phyloP scores from a whole-genome alignment of 2,888 invertebrate genomes.

The Pyrocoelia pectoralis region DNA sequence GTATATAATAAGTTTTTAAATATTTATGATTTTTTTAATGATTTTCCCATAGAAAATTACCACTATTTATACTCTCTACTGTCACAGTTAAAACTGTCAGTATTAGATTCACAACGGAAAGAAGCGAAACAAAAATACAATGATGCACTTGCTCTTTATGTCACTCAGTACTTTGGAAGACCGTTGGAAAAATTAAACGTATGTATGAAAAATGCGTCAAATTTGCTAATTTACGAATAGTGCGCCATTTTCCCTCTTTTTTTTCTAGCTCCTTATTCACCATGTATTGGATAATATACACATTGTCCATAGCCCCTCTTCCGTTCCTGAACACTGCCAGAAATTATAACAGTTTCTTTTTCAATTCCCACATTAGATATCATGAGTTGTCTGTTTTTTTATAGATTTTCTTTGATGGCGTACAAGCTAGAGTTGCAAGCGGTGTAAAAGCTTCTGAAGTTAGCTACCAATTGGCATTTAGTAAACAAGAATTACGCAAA shows the following conservation, averaged over 20 bases:
- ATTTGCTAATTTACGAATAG: too few relatives aligned
- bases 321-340: too few relatives aligned
- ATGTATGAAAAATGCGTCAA: slow-evolving; percentile 50
- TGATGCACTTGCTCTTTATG: slow-evolving; percentile 90
- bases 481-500: slow-evolving; percentile 94
- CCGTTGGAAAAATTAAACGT: slow-evolving; percentile 92
- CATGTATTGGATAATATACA: too few relatives aligned
- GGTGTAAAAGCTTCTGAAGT: slow-evolving; percentile 98
- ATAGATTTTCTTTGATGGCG: slow-evolving; percentile 96
- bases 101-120: slow-evolving; percentile 86
- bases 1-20: slow-evolving; percentile 56
- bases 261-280: too few relatives aligned
- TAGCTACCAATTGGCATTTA: slow-evolving; percentile 96
- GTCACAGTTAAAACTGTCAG: slow-evolving; percentile 88
- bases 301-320: too few relatives aligned
- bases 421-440: slow-evolving; percentile 89
- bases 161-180: slow-evolving; percentile 92
- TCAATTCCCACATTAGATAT: too few relatives aligned
- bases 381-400: too few relatives aligned
- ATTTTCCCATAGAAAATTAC: slow-evolving; percentile 80
- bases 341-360: too few relatives aligned
- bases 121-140: slow-evolving; percentile 91
- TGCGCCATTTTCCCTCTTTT: too few relatives aligned
- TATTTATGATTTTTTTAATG: slow-evolving; percentile 4
- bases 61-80: slow-evolving; percentile 90